Percentiles rank a stretch among this genome's conserved stretches.
Conservation (phyloP, 1,140 invertebrate genomes). For the Drosophila parabipectinata region DNA sequence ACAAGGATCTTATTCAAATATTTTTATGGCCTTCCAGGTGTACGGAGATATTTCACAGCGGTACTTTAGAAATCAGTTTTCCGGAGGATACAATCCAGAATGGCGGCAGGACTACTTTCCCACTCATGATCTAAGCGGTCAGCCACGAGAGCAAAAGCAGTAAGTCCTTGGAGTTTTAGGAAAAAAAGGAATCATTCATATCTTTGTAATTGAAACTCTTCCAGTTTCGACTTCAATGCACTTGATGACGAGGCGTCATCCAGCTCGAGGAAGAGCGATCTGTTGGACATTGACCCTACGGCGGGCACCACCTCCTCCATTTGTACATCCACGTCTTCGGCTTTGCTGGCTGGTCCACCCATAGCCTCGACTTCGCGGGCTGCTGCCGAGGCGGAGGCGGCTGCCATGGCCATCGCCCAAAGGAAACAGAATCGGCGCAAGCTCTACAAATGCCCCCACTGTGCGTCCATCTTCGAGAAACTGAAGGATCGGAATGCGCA, state of each 20-base stretch:
- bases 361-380: constrained; percentile 71
- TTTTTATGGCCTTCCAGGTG: constrained; percentile 36
- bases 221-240: constrained; percentile 73
- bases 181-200: too few relatives aligned
- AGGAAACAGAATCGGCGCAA: constrained; percentile 62
- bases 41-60: constrained; percentile 79
- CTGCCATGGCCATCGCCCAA: constrained; percentile 46
- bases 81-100: constrained; percentile 70
- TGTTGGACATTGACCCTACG: constrained; percentile 31
- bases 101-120: constrained; percentile 78
- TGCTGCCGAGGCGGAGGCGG: constrained; percentile 66
- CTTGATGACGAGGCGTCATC: constrained; percentile 53
- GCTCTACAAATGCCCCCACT: constrained; percentile 78
- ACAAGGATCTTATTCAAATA: not conserved
- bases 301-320: constrained; percentile 42
- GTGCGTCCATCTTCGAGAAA: constrained; percentile 68
- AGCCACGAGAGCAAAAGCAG: constrained; percentile 61
- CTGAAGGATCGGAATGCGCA: constrained; percentile 81
- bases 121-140: constrained; percentile 72
- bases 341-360: constrained; percentile 73
- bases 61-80: constrained; percentile 75
- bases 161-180: not conserved
- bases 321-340: constrained; percentile 66
- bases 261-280: constrained; percentile 48
- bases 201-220: not conserved